Conservation (phyloP, 2,888 invertebrate species). For the Drosophila kuntzei region DNA sequence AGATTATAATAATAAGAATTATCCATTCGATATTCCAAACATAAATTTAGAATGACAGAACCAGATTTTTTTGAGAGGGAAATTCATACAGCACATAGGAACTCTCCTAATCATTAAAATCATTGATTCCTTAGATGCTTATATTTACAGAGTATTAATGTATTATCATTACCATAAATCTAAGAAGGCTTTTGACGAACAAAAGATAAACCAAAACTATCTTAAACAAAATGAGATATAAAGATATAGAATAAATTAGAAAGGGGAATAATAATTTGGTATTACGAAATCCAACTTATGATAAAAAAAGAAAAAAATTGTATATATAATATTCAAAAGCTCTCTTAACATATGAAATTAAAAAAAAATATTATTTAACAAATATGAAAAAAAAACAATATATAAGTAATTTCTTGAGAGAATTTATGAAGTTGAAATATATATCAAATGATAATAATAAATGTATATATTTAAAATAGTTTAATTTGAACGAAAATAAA, state of each 20-base stretch:
- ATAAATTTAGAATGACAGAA: no score
- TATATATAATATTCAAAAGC: not conserved
- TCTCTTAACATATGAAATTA: not conserved
- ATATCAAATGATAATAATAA: no score
- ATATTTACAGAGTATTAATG: not conserved
- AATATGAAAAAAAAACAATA: not conserved
- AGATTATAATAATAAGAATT: no score
- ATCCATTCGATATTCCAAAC: no score
- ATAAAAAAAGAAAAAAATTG: not conserved
- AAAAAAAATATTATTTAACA: not conserved
- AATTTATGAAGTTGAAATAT: no score
- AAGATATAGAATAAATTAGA: slow-evolving; percentile 12
- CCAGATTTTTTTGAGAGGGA: no score
- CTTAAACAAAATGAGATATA: not conserved
- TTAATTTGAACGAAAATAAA: no score
- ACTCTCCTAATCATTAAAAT: no score
- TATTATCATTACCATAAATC: no score
- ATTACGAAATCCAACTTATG: not conserved
- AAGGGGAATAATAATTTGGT: not conserved
- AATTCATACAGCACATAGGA: no score
- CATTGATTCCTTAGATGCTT: no score
- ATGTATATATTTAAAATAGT: no score
- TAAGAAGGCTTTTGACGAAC: not conserved
- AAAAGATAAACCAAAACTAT: not conserved
- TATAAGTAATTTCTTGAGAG: not conserved